Evolutionary conservation across 2,797 vertebrate species (phyloP).

Genomic region (Amazona finschi): DNA sequence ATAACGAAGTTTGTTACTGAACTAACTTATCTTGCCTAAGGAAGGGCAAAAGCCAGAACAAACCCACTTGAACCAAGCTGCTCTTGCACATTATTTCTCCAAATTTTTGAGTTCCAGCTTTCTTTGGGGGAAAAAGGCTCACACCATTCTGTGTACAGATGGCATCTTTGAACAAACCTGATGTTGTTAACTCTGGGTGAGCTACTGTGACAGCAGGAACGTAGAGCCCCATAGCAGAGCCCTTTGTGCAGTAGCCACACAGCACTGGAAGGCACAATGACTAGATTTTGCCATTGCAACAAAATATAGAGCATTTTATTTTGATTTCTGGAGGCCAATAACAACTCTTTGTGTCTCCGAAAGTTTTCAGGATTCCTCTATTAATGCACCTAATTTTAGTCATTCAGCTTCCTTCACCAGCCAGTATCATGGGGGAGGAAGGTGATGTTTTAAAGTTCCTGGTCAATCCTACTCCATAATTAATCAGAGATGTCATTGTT

Average conservation of each 20-base stretch:
- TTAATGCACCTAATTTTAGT: neutral
- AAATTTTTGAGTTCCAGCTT: neutral
- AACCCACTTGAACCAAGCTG: neutral
- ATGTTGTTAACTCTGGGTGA: neutral
- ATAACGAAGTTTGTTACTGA: constrained; percentile 36
- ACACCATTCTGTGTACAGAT: neutral
- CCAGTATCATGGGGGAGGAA: neutral
- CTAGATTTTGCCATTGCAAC: neutral
- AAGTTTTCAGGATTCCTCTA: neutral
- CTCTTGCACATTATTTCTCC: neutral
- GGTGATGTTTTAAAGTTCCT: neutral
- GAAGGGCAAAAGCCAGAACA: neutral
- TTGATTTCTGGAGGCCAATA: neutral
- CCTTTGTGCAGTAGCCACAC: neutral
- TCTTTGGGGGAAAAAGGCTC: neutral
- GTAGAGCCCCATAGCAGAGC: neutral
- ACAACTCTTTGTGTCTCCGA: neutral
- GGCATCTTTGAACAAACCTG: neutral
- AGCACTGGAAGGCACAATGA: neutral
- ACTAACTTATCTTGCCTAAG: constrained; percentile 29
- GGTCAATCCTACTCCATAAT: neutral
- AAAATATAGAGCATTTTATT: neutral
- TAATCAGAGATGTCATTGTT: neutral
- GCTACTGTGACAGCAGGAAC: neutral
- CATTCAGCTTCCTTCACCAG: neutral